phyloP scores from a whole-genome alignment of 2,888 invertebrate species.

The Phania funesta region DNA sequence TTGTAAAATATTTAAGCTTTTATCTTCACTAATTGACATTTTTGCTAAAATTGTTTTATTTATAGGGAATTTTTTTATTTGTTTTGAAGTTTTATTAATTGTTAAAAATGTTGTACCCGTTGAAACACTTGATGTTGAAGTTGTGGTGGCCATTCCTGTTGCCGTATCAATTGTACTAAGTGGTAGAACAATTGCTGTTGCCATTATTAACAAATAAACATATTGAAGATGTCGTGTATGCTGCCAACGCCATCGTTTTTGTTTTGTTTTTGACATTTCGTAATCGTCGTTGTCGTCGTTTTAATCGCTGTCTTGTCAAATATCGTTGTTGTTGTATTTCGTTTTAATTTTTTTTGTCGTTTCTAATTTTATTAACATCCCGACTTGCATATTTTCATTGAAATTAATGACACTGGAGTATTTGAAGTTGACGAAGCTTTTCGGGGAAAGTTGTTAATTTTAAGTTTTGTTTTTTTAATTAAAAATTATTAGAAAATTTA shows the following conservation, averaged over 20 bases:
- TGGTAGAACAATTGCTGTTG: conserved; percentile 57
- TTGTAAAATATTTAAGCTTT: conserved; percentile 24
- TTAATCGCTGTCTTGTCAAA: neutral
- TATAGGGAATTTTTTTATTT: conserved; percentile 2
- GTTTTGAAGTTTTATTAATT: conserved; percentile 15
- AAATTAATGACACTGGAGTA: too few species aligned
- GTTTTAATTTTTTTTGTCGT: neutral
- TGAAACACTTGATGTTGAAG: neutral
- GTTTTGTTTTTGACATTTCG: conserved; percentile 66
- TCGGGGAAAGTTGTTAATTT: too few species aligned
- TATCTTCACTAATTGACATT: conserved; percentile 59
- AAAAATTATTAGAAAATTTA: too few species aligned
- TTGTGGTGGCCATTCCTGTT: neutral
- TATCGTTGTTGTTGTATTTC: conserved; percentile 1
- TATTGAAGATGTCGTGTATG: conserved; percentile 58
- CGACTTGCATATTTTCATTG: conserved; percentile 52
- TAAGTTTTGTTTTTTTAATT: too few species aligned
- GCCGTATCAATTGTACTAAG: conserved; percentile 55
- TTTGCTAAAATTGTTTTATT: conserved; percentile 37
- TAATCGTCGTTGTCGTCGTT: conserved; percentile 17
- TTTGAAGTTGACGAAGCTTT: too few species aligned
- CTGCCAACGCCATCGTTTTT: conserved; percentile 67
- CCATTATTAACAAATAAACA: conserved; percentile 56
- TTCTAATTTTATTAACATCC: neutral
- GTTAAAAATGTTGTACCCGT: neutral